phyloP scores from a whole-genome alignment of 2,797 vertebrate species.

The Eulemur albifrons region DNA sequence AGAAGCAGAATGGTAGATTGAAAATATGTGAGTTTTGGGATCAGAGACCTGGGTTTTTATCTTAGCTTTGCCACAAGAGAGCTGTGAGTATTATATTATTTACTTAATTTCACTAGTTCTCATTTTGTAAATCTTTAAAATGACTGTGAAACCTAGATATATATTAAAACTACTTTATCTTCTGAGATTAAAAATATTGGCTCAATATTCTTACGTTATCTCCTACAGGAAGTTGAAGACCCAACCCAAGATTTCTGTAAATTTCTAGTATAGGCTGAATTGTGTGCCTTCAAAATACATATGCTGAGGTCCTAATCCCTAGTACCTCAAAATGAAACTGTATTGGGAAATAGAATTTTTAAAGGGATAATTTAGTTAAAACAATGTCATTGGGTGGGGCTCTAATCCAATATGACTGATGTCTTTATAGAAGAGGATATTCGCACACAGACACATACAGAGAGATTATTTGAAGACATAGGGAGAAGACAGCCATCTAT shows the following conservation, averaged over 20 bases:
- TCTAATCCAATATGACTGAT: background rate
- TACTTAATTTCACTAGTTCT: background rate
- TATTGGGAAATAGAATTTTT: background rate
- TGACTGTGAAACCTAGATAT: background rate
- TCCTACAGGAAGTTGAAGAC: background rate
- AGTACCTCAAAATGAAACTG: background rate
- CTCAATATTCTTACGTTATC: background rate
- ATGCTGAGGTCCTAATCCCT: background rate
- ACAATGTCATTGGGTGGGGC: background rate
- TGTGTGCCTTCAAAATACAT: background rate
- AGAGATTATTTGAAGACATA: accelerated
- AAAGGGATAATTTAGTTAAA: background rate
- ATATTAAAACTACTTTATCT: background rate
- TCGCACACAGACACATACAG: background rate
- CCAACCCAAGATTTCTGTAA: background rate
- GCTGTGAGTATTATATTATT: accelerated
- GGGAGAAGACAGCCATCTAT: background rate
- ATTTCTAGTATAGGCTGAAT: background rate
- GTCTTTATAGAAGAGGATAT: background rate
- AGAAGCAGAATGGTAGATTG: background rate
- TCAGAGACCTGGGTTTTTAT: background rate
- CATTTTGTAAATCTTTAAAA: background rate
- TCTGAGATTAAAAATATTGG: background rate
- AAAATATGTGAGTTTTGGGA: background rate
- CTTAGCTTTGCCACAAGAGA: background rate